Percentiles rank a stretch among this genome's conserved stretches.
Evolutionary conservation across 2,797 vertebrate species (phyloP).

Genomic region (Coregonus sp.): DNA sequence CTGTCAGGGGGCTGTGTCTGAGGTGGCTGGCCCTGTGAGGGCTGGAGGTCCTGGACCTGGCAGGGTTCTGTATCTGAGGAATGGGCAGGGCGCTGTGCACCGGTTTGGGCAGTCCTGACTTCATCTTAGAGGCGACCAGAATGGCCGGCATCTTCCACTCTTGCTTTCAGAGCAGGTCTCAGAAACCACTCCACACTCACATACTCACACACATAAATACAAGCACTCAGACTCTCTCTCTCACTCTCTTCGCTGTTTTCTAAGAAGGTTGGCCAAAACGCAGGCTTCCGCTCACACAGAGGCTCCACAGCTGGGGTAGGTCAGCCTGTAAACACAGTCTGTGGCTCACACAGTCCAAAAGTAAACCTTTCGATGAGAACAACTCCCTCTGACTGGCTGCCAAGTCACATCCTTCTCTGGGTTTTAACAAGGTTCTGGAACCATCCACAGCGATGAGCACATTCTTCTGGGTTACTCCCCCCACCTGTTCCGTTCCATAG

Average conservation of each 20-base stretch:
- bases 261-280: slow-evolving; percentile 3
- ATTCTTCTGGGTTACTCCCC: background rate
- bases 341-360: background rate
- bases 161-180: slow-evolving; percentile 1
- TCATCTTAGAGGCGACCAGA: slow-evolving; percentile 94
- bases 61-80: slow-evolving; percentile 67
- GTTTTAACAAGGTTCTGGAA: background rate
- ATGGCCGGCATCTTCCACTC: slow-evolving; percentile 93
- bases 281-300: background rate
- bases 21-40: background rate
- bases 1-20: slow-evolving; percentile 1
- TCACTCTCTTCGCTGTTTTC: background rate
- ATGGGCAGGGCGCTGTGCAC: slow-evolving; percentile 93
- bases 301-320: slow-evolving; percentile 1
- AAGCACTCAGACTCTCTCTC: background rate
- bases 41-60: background rate
- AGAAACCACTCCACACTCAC: slow-evolving; percentile 25
- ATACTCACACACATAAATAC: slow-evolving; percentile 11
- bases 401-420: background rate
- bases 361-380: background rate
- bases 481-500: background rate
- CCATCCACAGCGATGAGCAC: background rate
- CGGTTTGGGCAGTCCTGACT: slow-evolving; percentile 96
- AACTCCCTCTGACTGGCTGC: background rate
- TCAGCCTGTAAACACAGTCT: background rate